These are phyloP conservation scores for Entomyzon cyanotis DNA, from an alignment of 2,113 vertebrate genomes.

Conservation along the genomic window DNA sequence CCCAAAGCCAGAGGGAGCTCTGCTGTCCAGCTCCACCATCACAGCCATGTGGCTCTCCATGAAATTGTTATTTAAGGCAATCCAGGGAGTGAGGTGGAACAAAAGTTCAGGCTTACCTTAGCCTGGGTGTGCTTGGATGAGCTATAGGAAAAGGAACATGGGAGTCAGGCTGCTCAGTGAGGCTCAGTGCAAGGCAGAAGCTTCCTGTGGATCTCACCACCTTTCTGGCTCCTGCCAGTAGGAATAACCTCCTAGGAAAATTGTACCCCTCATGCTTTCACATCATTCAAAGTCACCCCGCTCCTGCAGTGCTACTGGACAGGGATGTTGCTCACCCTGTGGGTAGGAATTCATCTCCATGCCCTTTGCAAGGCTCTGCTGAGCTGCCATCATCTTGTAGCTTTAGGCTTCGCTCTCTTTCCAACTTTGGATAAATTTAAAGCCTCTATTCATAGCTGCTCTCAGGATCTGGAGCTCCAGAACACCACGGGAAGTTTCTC, in stretches of 20 bases:
- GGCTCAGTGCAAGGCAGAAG: neutral
- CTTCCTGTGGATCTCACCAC: neutral
- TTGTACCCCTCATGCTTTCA: accelerated
- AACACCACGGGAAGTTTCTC: slow-evolving; percentile 44
- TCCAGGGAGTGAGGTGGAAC: neutral
- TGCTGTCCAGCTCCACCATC: neutral
- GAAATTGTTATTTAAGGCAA: neutral
- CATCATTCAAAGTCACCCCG: neutral
- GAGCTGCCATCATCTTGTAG: neutral
- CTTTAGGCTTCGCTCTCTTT: neutral
- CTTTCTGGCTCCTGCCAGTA: neutral
- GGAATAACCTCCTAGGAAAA: neutral
- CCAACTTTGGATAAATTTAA: slow-evolving; percentile 32
- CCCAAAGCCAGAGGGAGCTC: neutral
- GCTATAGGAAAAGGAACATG: neutral
- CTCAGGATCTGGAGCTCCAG: slow-evolving; percentile 41
- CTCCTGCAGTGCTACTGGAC: neutral
- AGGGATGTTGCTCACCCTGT: neutral
- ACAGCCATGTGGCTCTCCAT: accelerated
- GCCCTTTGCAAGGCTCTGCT: neutral
- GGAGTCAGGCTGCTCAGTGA: neutral
- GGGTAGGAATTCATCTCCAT: neutral
- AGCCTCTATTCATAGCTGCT: slow-evolving; percentile 33
- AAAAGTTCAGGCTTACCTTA: neutral
- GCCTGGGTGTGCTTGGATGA: neutral